phyloP scores from a whole-genome alignment of 2,113 vertebrate genomes.

The Archocentrus centrarchus region DNA sequence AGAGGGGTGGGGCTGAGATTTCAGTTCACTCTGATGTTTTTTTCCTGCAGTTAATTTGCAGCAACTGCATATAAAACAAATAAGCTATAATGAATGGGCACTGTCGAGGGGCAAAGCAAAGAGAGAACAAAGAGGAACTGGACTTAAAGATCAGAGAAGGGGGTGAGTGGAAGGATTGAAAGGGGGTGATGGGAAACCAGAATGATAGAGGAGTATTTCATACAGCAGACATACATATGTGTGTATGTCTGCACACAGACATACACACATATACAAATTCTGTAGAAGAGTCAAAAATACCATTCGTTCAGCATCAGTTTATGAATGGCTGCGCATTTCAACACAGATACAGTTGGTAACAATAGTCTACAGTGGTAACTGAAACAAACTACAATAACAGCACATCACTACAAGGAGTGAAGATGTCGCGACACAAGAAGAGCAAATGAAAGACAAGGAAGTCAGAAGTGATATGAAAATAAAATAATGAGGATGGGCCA shows the following conservation, averaged over 20 bases:
- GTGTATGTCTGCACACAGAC: not conserved
- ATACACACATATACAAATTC: not conserved
- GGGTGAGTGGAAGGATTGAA: not conserved
- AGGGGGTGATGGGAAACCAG: conserved; percentile 8
- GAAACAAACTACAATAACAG: conserved; percentile 12
- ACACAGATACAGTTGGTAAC: not conserved
- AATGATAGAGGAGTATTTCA: conserved; percentile 55
- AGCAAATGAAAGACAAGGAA: conserved; percentile 16
- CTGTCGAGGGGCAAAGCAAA: conserved; percentile 1
- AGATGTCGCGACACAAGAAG: not conserved
- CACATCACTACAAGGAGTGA: not conserved
- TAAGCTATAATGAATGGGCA: not conserved
- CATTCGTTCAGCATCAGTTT: conserved; percentile 35
- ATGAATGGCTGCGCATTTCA: conserved; percentile 15
- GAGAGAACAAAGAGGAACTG: not conserved
- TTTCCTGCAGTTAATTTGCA: not conserved
- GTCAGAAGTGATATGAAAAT: not conserved
- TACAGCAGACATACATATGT: conserved; percentile 1
- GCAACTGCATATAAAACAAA: not conserved
- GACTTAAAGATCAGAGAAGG: not conserved
- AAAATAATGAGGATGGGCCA: not conserved
- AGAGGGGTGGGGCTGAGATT: not conserved
- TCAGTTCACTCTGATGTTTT: not conserved
- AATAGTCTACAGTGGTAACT: conserved; percentile 22
- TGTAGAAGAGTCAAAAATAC: conserved; percentile 40